Base-by-base conservation (phyloP, 2,797 vertebrate species). In the Catharus ustulatus region DNA sequence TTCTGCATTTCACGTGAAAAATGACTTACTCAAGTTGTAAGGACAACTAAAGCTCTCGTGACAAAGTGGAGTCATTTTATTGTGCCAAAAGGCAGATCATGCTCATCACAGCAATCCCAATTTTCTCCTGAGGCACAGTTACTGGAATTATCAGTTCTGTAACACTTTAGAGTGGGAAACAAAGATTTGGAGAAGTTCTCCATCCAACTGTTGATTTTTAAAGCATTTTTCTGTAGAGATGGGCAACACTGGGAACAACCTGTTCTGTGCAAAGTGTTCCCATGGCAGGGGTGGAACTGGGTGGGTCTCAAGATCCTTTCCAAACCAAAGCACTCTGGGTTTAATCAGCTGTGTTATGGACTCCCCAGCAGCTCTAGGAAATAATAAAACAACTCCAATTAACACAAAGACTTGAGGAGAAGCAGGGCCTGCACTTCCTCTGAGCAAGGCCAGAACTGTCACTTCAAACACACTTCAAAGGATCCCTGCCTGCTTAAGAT, bases 381-480 rank as follows among this genome's bases (percentile, higher is more conserved):
- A 74, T 30, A 42, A 71, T 48, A 15, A 48, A 34, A 13, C 19
- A 30, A 32, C 24, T 8, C 62, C 40, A 22, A 1, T n/a, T 49
- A 36, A 38, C 6, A 24, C 46, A 20, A 76, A 73, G 54, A 11
- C 38, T 57, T 27, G 1, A 51, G 64, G n/a, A 94, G 71, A 68
- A 63, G 17, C 61, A 12, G 7, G 13, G 46, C 19, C 40, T 45
- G n/a, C 11, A 2, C n/a, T 19, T 83, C 59, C 72, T 49, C 90
- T 72, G 73, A 48, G 59, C 15, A 4, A 2, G 9, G 59, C 51
- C 86, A 89, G 11, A 80, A 40, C 61, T 61, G 43, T 13, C 90
- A 49, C 59, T 82, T 69, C 69, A 81, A 48, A 75, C 75, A 22
- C 51, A 34, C 87, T 84, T 94, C 58, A 87, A 78, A 96, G 82